A percentile compares a stretch with the other conserved stretches of the same genome.
These are phyloP conservation scores for Tribolium castaneum DNA, from an alignment of 1,140 invertebrate genomes.

Conservation along the genomic window DNA sequence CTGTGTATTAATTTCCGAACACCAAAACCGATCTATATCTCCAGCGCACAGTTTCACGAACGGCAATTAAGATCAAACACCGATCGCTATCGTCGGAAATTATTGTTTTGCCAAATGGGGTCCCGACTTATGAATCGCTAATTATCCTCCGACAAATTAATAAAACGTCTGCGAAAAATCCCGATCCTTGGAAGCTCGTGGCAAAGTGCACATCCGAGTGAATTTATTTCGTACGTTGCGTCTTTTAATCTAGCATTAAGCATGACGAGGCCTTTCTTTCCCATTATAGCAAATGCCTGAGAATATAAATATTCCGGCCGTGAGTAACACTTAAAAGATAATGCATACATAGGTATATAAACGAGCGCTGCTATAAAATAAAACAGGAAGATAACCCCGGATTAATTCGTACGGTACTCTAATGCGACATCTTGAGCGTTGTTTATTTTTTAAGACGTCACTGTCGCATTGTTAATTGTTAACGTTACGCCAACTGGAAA, in stretches of 20 bases:
- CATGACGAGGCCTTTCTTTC: constrained; percentile 24
- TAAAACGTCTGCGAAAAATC: too few species aligned
- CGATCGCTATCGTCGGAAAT: constrained; percentile 4
- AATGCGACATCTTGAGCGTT: constrained; percentile 16
- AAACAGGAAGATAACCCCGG: constrained; percentile 19
- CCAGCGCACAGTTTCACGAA: constrained; percentile 20
- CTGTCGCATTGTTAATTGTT: constrained; percentile 15
- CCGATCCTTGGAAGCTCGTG: too few species aligned
- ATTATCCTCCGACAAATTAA: background rate
- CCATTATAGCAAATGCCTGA: constrained; percentile 11
- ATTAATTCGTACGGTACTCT: constrained; percentile 20
- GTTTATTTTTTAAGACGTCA: background rate
- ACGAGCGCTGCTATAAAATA: background rate
- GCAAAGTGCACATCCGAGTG: too few species aligned
- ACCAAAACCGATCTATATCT: constrained; percentile 37
- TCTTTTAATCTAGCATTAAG: constrained; percentile 22
- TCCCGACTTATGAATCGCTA: background rate
- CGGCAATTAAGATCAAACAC: constrained; percentile 34
- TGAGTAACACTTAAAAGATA: constrained; percentile 19
- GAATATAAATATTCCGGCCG: constrained; percentile 16
- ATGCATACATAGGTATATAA: constrained; percentile 7
- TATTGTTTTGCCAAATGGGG: constrained; percentile 26
- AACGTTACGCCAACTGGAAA: constrained; percentile 6
- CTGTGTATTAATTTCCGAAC: constrained; percentile 40
- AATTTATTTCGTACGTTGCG: background rate